Conservation (phyloP, 2,888 invertebrate species). For the Cyclophora punctaria region DNA sequence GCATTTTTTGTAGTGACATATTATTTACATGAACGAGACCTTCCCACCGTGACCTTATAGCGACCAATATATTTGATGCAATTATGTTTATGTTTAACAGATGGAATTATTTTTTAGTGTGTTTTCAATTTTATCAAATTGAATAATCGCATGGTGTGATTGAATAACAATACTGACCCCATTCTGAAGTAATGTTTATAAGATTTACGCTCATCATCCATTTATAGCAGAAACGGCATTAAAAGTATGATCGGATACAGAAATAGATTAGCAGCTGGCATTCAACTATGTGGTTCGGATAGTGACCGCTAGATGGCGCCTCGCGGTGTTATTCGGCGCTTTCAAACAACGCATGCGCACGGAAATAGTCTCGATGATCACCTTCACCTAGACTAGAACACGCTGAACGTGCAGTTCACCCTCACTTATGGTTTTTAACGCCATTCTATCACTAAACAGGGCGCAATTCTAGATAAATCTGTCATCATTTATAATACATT, state of each 20-base stretch:
- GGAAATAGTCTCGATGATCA: constrained; percentile 65
- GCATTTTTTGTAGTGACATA: no score
- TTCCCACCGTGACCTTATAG: not conserved
- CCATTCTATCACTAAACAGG: no score
- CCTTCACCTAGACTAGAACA: constrained; percentile 68
- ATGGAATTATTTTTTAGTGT: not conserved
- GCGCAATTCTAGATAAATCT: no score
- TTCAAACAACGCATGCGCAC: constrained; percentile 54
- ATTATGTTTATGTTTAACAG: not conserved
- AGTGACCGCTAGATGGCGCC: constrained; percentile 62
- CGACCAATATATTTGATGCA: not conserved
- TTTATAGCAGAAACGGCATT: constrained; percentile 31
- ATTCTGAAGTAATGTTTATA: not conserved
- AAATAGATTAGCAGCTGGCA: constrained; percentile 66
- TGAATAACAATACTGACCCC: no score
- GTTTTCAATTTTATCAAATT: no score
- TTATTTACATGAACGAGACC: no score
- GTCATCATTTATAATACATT: no score
- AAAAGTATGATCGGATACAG: constrained; percentile 34
- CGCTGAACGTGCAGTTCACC: no score
- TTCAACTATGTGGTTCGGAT: constrained; percentile 38
- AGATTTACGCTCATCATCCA: constrained; percentile 4
- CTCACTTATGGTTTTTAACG: no score
- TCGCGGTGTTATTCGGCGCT: constrained; percentile 26
- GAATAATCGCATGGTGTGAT: not conserved